Conservation (phyloP, 1,140 invertebrate genomes). For the Hycleus cichorii region DNA sequence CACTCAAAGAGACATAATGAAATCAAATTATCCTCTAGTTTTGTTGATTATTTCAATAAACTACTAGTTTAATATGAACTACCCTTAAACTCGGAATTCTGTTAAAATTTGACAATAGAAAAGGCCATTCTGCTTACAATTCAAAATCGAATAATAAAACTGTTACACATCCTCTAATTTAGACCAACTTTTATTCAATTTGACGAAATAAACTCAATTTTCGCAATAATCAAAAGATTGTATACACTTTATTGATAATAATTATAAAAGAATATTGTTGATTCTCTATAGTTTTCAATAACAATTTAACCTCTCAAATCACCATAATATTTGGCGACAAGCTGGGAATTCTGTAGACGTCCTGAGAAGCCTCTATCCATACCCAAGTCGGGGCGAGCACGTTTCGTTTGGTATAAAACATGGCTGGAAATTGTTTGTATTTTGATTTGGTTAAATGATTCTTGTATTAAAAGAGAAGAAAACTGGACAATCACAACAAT, state of each 20-base stretch:
- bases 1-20: too few relatives aligned
- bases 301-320: conserved; percentile 1
- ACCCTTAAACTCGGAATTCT: too few relatives aligned
- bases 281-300: too few relatives aligned
- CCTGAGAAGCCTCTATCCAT: conserved; percentile 20
- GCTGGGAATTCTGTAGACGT: conserved; percentile 11
- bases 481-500: too few relatives aligned
- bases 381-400: conserved; percentile 21
- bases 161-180: too few relatives aligned
- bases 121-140: background rate
- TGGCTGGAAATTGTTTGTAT: conserved; percentile 6
- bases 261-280: background rate
- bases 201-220: background rate
- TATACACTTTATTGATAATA: background rate
- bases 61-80: too few relatives aligned
- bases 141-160: background rate
- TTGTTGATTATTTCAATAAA: too few relatives aligned
- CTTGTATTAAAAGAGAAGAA: too few relatives aligned
- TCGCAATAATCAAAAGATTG: background rate
- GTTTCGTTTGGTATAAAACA: background rate
- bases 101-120: too few relatives aligned
- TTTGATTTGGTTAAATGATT: too few relatives aligned
- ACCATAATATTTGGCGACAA: conserved; percentile 11
- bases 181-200: too few relatives aligned
- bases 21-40: too few relatives aligned